phyloP scores from a whole-genome alignment of 2,797 vertebrate genomes.

The Girardinus metallicus region DNA sequence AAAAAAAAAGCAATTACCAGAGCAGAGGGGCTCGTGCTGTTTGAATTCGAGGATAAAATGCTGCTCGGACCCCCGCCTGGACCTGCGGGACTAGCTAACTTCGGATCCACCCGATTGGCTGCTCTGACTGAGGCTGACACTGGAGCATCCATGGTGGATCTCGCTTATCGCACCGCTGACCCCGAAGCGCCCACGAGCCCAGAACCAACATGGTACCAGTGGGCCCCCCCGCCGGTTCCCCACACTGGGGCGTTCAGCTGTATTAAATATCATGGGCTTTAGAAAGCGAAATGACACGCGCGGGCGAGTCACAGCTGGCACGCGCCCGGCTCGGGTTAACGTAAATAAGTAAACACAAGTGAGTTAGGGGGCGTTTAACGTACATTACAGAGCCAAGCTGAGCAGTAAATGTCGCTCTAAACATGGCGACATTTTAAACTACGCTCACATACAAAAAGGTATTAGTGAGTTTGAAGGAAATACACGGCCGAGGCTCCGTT shows the following conservation, averaged over 20 bases:
- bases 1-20: constrained; percentile 56
- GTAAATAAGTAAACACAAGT: constrained; percentile 78
- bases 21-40: constrained; percentile 31
- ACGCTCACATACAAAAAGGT: constrained; percentile 34
- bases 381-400: constrained; percentile 37
- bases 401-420: background rate
- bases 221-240: constrained; percentile 28
- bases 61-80: constrained; percentile 61
- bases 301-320: constrained; percentile 74
- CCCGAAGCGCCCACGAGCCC: background rate
- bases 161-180: constrained; percentile 12
- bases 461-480: constrained; percentile 40
- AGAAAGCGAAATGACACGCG: constrained; percentile 77
- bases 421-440: background rate
- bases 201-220: constrained; percentile 73
- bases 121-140: constrained; percentile 73
- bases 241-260: constrained; percentile 49
- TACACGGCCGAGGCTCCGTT: constrained; percentile 40
- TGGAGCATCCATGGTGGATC: constrained; percentile 69
- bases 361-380: constrained; percentile 41
- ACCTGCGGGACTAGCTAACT: constrained; percentile 49
- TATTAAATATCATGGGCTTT: constrained; percentile 85
- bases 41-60: constrained; percentile 44
- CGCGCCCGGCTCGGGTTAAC: constrained; percentile 68
- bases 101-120: constrained; percentile 73